Percentiles rank a stretch among this genome's conserved stretches.
Conservation (phyloP, 2,113 vertebrate species). For the Orycteropus afer region DNA sequence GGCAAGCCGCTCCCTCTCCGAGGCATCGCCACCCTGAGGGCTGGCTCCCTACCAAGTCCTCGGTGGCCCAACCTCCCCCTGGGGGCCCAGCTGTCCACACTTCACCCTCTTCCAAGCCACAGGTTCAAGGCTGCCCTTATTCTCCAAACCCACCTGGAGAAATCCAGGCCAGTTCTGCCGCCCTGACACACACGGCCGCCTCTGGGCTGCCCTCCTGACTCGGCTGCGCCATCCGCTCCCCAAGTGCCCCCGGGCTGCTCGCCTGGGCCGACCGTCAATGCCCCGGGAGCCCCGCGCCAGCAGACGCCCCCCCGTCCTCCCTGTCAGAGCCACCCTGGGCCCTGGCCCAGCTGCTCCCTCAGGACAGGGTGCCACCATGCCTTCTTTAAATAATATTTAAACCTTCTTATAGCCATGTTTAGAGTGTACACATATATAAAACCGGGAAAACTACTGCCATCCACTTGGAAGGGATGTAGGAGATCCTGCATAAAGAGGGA, state of each 20-base stretch:
- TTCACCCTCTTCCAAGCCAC: not conserved
- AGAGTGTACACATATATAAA: not conserved
- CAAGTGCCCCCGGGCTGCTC: not conserved
- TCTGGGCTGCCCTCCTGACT: not conserved
- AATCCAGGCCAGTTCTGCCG: no score
- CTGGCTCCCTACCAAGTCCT: not conserved
- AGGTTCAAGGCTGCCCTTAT: not conserved
- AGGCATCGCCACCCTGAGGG: rapidly evolving
- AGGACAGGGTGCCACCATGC: not conserved
- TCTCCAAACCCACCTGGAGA: not conserved
- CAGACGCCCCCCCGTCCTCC: not conserved
- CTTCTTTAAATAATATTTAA: not conserved
- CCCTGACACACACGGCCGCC: not conserved
- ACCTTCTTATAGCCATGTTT: not conserved
- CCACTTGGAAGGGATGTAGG: no score
- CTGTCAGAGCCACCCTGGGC: rapidly evolving
- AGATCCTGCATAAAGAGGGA: no score
- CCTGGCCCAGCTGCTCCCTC: not conserved
- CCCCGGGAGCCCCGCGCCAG: not conserved
- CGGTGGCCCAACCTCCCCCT: not conserved
- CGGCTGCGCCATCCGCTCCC: rapidly evolving
- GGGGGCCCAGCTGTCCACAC: no score
- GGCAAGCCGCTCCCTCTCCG: not conserved
- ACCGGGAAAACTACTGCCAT: not conserved
- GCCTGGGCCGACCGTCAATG: rapidly evolving